A percentile compares a stretch with the other conserved stretches of the same genome.
phyloP scores from a whole-genome alignment of 2,113 vertebrate genomes.

The Cyprinodon variegatus region DNA sequence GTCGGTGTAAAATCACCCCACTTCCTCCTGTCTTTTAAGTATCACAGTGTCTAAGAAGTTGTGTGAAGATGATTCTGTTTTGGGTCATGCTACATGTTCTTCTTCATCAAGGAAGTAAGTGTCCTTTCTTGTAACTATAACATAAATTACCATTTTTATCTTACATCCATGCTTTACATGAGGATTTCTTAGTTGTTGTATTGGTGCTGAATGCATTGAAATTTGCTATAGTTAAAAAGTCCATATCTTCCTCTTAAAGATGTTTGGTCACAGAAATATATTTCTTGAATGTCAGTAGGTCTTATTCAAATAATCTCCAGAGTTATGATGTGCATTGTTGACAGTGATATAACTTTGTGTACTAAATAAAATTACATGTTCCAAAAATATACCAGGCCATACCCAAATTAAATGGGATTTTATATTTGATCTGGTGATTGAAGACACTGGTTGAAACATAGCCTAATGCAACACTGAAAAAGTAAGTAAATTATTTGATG shows the following conservation, averaged over 20 bases:
- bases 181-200: background rate
- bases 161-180: background rate
- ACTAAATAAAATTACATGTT: background rate
- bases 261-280: too few species aligned
- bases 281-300: too few species aligned
- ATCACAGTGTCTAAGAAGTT: background rate
- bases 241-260: too few species aligned
- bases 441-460: background rate
- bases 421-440: background rate
- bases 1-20: background rate
- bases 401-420: background rate
- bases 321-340: too few species aligned
- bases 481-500: too few species aligned
- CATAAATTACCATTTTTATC: background rate
- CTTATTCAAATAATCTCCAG: too few species aligned
- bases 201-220: background rate
- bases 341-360: background rate
- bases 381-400: too few species aligned
- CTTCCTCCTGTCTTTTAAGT: background rate
- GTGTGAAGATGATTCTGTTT: background rate
- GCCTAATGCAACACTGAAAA: background rate
- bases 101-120: background rate
- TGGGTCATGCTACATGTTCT: background rate
- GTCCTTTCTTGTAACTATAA: background rate
- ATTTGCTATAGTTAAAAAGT: background rate